Percentiles rank a stretch among this genome's conserved stretches.
Evolutionary conservation across 2,888 invertebrate species (phyloP).

Genomic region (Bhutanitis thaidina): DNA sequence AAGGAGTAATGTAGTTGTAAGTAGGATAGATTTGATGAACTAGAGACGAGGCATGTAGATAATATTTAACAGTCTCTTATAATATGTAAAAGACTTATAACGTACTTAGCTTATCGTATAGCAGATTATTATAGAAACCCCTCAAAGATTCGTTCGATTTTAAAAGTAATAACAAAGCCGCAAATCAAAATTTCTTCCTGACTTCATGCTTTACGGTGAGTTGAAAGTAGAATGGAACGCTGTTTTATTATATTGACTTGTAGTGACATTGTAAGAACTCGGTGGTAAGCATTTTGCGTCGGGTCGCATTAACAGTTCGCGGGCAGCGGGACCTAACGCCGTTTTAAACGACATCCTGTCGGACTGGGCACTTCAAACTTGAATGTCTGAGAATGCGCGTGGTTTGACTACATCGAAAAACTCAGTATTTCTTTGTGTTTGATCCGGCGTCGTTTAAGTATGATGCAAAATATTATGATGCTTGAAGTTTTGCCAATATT

Average conservation of each 20-base stretch:
- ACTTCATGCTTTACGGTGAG: neutral
- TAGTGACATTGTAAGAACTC: slow-evolving; percentile 3
- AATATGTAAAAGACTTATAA: too few relatives aligned
- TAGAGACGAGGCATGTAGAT: too few relatives aligned
- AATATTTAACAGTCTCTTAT: too few relatives aligned
- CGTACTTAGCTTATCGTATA: too few relatives aligned
- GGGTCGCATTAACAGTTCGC: slow-evolving; percentile 15
- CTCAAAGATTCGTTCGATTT: neutral
- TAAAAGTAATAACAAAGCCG: neutral
- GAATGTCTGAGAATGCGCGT: slow-evolving; percentile 14
- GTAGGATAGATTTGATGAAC: too few relatives aligned
- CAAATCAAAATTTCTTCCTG: neutral
- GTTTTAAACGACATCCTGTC: slow-evolving; percentile 19
- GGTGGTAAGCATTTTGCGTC: neutral
- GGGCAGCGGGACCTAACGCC: slow-evolving; percentile 9
- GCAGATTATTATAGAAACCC: too few relatives aligned
- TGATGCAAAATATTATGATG: too few relatives aligned
- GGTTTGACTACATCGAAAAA: slow-evolving; percentile 4
- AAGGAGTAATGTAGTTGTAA: too few relatives aligned
- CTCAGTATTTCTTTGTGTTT: neutral
- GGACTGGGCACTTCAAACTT: neutral
- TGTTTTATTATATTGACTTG: neutral
- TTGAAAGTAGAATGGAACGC: neutral
- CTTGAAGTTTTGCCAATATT: too few relatives aligned
- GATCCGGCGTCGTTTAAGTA: too few relatives aligned